Percentiles rank a stretch among this genome's conserved stretches.
phyloP scores from a whole-genome alignment of 1,140 invertebrate genomes.

The Pogonomyrmex californicus region DNA sequence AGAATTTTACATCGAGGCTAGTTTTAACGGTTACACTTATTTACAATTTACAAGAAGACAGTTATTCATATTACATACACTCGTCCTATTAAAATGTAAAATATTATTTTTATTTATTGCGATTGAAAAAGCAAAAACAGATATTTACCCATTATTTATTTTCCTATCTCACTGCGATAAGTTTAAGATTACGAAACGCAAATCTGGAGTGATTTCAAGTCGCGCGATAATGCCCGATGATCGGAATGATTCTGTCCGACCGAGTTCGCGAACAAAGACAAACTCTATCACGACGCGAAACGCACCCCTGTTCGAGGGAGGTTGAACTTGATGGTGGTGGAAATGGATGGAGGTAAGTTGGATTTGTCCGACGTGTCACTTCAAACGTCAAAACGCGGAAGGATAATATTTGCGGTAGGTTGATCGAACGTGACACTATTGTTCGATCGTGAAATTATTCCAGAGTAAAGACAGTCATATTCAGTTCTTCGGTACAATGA shows the following conservation, averaged over 20 bases:
- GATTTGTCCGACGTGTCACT: slow-evolving; percentile 60
- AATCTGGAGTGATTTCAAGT: background rate
- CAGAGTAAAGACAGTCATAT: background rate
- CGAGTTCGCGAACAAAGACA: slow-evolving; percentile 4
- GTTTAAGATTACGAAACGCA: background rate
- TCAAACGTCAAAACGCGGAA: slow-evolving; percentile 64
- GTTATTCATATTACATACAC: background rate
- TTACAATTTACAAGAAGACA: background rate
- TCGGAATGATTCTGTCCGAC: slow-evolving; percentile 31
- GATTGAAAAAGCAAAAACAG: background rate
- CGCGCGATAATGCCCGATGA: background rate
- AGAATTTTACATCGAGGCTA: background rate
- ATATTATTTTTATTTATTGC: background rate
- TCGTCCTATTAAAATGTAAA: background rate
- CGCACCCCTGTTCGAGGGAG: slow-evolving; percentile 20
- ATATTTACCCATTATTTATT: slow-evolving; percentile 58
- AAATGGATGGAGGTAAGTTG: slow-evolving; percentile 37
- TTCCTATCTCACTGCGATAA: background rate
- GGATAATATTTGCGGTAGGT: slow-evolving; percentile 71
- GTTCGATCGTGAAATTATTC: slow-evolving; percentile 59
- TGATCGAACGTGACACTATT: slow-evolving; percentile 48
- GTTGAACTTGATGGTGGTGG: slow-evolving; percentile 52
- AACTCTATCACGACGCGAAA: slow-evolving; percentile 27
- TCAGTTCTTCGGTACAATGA: background rate
- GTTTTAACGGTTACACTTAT: background rate